These are phyloP conservation scores for Bolinopsis microptera DNA, from an alignment of 37 sponge, comb jelly and placozoan genomes.

Conservation along the genomic window DNA sequence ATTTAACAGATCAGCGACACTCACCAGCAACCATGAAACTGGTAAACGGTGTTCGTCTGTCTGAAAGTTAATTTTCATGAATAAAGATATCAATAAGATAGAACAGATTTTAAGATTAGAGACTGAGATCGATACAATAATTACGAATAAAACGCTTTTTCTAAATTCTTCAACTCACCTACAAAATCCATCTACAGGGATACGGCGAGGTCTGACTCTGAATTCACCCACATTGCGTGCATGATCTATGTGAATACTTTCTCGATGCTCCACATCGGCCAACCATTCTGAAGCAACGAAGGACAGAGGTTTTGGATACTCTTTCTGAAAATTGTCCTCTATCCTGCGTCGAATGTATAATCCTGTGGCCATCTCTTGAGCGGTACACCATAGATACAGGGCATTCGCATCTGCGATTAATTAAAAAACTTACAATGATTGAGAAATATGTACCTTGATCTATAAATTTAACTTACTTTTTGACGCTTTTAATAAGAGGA, in stretches of 20 bases:
- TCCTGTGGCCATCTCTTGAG: background rate
- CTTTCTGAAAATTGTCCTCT: background rate
- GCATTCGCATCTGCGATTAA: no score
- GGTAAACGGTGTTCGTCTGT: background rate
- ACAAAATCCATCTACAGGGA: background rate
- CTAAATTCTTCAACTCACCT: background rate
- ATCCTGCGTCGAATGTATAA: background rate
- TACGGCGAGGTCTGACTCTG: background rate
- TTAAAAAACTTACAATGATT: no score
- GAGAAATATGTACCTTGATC: no score
- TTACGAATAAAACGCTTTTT: no score
- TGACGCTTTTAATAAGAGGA: no score
- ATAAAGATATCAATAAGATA: no score
- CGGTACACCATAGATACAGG: no score
- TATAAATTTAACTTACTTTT: no score
- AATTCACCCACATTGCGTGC: background rate
- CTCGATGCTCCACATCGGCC: background rate
- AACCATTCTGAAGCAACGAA: background rate
- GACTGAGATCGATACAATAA: no score
- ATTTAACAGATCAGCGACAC: no score
- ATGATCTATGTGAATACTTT: background rate
- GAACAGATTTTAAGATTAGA: no score
- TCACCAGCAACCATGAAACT: constrained; percentile 28
- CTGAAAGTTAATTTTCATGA: background rate
- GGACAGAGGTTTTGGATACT: background rate